Evolutionary conservation across 2,797 vertebrate species (phyloP).

Genomic region (Pantherophis alleghaniensis): DNA sequence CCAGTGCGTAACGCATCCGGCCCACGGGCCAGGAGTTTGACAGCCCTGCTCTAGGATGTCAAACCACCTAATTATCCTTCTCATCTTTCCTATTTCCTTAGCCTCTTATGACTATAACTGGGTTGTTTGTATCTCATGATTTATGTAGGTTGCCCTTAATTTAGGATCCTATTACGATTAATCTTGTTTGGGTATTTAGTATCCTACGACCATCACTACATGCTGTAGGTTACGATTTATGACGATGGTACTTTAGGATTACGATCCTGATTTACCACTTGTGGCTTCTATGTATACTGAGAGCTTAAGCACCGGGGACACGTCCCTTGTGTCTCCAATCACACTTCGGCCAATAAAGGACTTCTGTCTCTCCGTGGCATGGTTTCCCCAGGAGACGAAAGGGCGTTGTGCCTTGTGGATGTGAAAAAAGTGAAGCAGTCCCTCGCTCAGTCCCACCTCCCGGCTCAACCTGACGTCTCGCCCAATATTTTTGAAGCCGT

Average conservation of each 20-base stretch:
- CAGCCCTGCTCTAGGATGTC: too few relatives aligned
- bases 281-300: neutral
- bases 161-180: too few relatives aligned
- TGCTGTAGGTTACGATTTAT: neutral
- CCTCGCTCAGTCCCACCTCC: slow-evolving; percentile 93
- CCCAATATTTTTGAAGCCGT: slow-evolving; percentile 94
- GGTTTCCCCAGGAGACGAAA: slow-evolving; percentile 85
- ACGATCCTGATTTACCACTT: neutral
- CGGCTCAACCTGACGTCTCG: slow-evolving; percentile 88
- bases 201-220: too few relatives aligned
- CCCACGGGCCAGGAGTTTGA: too few relatives aligned
- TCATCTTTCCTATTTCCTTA: too few relatives aligned
- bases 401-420: slow-evolving; percentile 92
- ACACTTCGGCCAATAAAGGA: neutral
- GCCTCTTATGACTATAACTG: too few relatives aligned
- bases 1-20: too few relatives aligned
- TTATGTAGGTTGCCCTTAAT: too few relatives aligned
- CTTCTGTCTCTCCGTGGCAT: neutral
- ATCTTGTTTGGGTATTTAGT: too few relatives aligned
- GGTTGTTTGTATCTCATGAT: too few relatives aligned
- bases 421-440: slow-evolving; percentile 97
- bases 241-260: neutral
- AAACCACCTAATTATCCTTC: too few relatives aligned
- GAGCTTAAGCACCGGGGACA: neutral
- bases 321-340: neutral